These are phyloP conservation scores for Chaenogobius annularis DNA, from an alignment of 2,113 vertebrate species.

Conservation along the genomic window DNA sequence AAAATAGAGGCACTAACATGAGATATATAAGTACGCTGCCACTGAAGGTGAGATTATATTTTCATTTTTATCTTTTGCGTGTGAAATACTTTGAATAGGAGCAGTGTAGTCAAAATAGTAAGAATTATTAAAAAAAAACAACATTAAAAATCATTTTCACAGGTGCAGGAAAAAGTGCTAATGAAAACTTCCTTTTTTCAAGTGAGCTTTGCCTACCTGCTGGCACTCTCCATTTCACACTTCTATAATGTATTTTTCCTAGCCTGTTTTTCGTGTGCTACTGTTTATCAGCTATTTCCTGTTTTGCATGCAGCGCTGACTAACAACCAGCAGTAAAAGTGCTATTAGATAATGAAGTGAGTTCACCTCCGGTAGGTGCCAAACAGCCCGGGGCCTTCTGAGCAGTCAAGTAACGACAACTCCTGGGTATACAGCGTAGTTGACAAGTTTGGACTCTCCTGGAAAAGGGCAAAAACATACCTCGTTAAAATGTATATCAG, in stretches of 20 bases:
- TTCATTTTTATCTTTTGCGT: too few species aligned
- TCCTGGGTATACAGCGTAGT: slow-evolving; percentile 56
- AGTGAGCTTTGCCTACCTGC: background rate
- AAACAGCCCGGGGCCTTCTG: slow-evolving; percentile 65
- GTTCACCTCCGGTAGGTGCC: slow-evolving; percentile 59
- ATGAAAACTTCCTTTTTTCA: background rate
- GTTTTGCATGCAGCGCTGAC: slow-evolving; percentile 49
- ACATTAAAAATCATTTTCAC: background rate
- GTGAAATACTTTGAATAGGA: background rate
- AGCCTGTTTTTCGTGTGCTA: slow-evolving; percentile 15
- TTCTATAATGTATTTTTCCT: slow-evolving; percentile 10
- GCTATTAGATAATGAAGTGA: slow-evolving; percentile 69
- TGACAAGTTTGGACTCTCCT: slow-evolving; percentile 48
- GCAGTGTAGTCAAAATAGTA: background rate
- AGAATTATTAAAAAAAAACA: background rate
- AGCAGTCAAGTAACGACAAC: slow-evolving; percentile 69
- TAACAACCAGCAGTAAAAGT: slow-evolving; percentile 56
- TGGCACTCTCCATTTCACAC: background rate
- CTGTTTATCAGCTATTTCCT: slow-evolving; percentile 38
- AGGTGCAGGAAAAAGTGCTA: background rate
- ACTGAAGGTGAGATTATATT: too few species aligned
- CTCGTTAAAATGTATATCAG: slow-evolving; percentile 58
- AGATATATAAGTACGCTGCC: too few species aligned
- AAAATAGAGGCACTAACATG: too few species aligned
- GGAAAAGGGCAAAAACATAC: slow-evolving; percentile 48